These are phyloP conservation scores for Natrix natrix DNA, from an alignment of 2,797 vertebrate genomes.

Conservation along the genomic window DNA sequence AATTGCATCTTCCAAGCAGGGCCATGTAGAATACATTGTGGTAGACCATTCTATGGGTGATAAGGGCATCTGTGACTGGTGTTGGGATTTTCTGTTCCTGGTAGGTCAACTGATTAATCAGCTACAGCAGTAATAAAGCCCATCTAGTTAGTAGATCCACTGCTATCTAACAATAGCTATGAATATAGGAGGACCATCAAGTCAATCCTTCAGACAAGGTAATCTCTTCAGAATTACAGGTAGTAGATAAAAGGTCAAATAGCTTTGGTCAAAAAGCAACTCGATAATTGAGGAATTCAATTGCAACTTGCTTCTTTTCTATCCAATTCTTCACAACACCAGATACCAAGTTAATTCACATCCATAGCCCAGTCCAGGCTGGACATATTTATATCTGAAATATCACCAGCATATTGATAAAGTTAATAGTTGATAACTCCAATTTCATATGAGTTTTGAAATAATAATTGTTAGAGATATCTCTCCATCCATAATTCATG, in stretches of 20 bases:
- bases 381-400: no score
- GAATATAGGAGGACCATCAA: background rate
- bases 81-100: background rate
- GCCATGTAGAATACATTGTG: background rate
- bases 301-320: background rate
- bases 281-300: background rate
- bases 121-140: background rate
- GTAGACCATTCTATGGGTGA: background rate
- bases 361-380: background rate
- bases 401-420: background rate
- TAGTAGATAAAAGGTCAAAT: background rate
- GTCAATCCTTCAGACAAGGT: background rate
- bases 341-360: background rate
- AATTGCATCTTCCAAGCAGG: background rate
- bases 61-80: background rate
- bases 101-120: background rate
- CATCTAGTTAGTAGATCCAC: background rate
- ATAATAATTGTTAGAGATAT: background rate
- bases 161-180: background rate
- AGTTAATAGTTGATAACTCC: background rate
- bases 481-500: background rate
- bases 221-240: background rate
- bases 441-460: background rate
- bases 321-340: background rate
- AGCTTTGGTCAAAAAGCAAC: background rate